A percentile compares a stretch with the other conserved stretches of the same genome.
These are phyloP conservation scores for Acrocyrtus sp. DNA, from an alignment of 2,888 invertebrate genomes.

Conservation along the genomic window DNA sequence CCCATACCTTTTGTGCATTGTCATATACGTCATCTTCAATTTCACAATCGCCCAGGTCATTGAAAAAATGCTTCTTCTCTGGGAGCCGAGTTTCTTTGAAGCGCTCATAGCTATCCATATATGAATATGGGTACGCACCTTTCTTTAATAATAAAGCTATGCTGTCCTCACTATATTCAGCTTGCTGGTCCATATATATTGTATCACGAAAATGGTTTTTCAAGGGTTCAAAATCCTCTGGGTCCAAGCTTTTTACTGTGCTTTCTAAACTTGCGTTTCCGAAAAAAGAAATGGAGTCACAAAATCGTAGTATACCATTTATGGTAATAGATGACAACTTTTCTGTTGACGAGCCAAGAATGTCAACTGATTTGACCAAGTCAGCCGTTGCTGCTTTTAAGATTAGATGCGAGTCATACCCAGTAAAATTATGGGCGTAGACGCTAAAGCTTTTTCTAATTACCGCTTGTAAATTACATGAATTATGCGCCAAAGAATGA, in stretches of 20 bases:
- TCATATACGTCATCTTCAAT: conserved; percentile 24
- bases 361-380: background rate
- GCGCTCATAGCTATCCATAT: conserved; percentile 36
- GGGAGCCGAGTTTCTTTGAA: conserved; percentile 46
- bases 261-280: conserved; percentile 7
- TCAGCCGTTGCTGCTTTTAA: background rate
- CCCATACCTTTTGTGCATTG: conserved; percentile 43
- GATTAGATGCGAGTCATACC: conserved; percentile 24
- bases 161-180: conserved; percentile 10
- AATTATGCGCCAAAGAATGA: conserved; percentile 10
- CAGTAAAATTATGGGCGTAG: conserved; percentile 21
- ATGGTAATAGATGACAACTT: conserved; percentile 14
- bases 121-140: conserved; percentile 53
- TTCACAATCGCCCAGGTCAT: conserved; percentile 27
- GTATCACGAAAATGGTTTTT: background rate
- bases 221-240: conserved; percentile 9
- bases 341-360: conserved; percentile 2
- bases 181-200: background rate
- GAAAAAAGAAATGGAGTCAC: conserved; percentile 41
- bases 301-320: conserved; percentile 25
- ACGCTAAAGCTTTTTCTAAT: conserved; percentile 1
- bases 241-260: conserved; percentile 16
- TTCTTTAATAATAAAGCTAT: conserved; percentile 31
- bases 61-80: conserved; percentile 19
- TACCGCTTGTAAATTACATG: conserved; percentile 16